Conservation (phyloP, 2,113 vertebrate genomes). For the Phaethon lepturus region DNA sequence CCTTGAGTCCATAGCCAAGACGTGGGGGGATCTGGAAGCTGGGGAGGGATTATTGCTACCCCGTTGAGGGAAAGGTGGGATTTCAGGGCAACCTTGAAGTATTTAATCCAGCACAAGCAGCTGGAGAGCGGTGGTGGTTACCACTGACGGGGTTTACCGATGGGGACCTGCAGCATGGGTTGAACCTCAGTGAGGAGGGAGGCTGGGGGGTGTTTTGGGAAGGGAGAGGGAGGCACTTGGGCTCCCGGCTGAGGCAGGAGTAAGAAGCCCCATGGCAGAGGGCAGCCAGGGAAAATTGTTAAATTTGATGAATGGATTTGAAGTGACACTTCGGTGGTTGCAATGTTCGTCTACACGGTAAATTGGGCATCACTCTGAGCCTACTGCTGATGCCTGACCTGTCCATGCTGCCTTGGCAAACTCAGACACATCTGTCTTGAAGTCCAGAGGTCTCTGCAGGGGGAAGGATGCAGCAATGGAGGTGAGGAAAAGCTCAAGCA, state of each 20-base stretch:
- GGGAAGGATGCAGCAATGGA: neutral
- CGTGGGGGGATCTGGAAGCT: neutral
- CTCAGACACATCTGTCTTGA: neutral
- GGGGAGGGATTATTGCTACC: constrained; percentile 32
- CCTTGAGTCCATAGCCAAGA: neutral
- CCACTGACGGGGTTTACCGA: neutral
- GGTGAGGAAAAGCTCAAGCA: neutral
- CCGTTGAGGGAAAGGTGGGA: neutral
- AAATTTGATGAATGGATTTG: neutral
- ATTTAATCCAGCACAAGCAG: constrained; percentile 22
- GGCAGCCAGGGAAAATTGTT: neutral
- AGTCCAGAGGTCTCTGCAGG: neutral
- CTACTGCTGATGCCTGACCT: neutral
- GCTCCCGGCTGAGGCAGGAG: neutral
- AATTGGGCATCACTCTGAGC: neutral
- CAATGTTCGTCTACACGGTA: rapidly evolving
- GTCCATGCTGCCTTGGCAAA: neutral
- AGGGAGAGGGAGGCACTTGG: neutral
- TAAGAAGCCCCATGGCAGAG: neutral
- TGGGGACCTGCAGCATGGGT: rapidly evolving
- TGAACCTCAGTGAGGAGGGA: neutral
- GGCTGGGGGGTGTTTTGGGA: neutral
- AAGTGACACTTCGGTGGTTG: neutral
- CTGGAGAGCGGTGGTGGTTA: neutral
- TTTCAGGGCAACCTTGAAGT: constrained; percentile 26